Conservation (phyloP, 2,797 vertebrate species). For the Morelia viridis region DNA sequence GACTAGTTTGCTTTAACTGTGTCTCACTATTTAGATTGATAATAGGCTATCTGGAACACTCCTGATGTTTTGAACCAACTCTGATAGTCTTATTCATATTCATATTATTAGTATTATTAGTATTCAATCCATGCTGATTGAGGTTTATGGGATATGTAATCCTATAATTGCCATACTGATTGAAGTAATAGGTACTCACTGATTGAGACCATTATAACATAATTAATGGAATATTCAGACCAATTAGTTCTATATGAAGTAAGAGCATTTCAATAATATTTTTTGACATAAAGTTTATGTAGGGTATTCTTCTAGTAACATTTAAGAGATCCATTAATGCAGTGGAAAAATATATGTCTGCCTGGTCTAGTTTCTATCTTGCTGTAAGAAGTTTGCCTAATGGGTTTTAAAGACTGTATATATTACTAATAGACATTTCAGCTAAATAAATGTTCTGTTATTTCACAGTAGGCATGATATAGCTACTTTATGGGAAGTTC, state of each 20-base stretch:
- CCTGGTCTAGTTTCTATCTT: neutral
- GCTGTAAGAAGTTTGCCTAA: neutral
- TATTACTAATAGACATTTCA: neutral
- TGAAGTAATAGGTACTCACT: neutral
- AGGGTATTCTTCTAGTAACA: neutral
- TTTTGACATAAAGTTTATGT: neutral
- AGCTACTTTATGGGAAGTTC: neutral
- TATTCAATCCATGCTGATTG: neutral
- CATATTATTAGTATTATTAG: too few relatives aligned
- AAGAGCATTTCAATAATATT: constrained; percentile 10
- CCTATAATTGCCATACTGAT: neutral
- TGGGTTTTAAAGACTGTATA: neutral
- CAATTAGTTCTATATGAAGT: neutral
- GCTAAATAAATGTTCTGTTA: neutral
- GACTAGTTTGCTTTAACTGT: neutral
- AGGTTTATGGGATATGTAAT: neutral
- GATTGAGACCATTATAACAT: neutral
- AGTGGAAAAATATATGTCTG: neutral
- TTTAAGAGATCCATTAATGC: neutral
- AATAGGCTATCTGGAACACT: neutral
- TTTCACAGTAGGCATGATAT: neutral
- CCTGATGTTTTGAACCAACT: constrained; percentile 6
- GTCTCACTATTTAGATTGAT: neutral
- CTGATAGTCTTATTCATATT: neutral
- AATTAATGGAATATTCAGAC: constrained; percentile 17